These are phyloP conservation scores for Eilema griseolum DNA, from an alignment of 2,888 invertebrate species.

Conservation along the genomic window DNA sequence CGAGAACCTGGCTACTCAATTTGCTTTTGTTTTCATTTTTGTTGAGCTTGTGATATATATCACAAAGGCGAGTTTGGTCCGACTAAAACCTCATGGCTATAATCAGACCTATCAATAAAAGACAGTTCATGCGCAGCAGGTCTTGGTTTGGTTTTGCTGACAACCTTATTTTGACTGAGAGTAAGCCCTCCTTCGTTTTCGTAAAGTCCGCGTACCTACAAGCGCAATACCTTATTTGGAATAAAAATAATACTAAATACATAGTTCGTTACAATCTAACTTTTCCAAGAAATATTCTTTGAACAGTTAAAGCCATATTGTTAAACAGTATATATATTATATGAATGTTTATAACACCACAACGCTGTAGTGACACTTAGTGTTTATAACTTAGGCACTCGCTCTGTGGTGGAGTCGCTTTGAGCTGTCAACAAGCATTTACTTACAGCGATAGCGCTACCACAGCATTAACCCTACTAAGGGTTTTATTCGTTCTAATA, in stretches of 20 bases:
- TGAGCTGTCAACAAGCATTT: neutral
- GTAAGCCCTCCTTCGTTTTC: too few relatives aligned
- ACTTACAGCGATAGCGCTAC: neutral
- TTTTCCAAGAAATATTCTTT: neutral
- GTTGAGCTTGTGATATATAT: neutral
- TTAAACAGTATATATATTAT: too few relatives aligned
- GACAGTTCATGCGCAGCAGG: too few relatives aligned
- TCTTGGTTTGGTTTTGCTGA: too few relatives aligned
- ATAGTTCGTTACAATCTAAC: too few relatives aligned
- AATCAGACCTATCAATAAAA: too few relatives aligned
- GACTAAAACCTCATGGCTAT: neutral
- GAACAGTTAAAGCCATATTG: neutral
- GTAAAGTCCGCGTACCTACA: neutral
- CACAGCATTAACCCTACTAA: neutral
- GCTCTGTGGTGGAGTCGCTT: neutral
- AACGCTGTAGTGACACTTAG: conserved; percentile 2
- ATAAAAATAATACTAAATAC: neutral
- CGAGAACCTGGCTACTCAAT: neutral
- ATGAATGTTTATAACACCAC: neutral
- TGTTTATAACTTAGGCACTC: neutral
- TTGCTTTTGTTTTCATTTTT: neutral
- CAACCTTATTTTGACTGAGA: neutral
- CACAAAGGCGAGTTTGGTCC: neutral
- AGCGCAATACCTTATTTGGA: neutral
- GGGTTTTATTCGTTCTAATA: neutral